A percentile compares a stretch with the other conserved stretches of the same genome.
Evolutionary conservation across 2,888 invertebrate species (phyloP).

Genomic region (Drosophila prostipennis): DNA sequence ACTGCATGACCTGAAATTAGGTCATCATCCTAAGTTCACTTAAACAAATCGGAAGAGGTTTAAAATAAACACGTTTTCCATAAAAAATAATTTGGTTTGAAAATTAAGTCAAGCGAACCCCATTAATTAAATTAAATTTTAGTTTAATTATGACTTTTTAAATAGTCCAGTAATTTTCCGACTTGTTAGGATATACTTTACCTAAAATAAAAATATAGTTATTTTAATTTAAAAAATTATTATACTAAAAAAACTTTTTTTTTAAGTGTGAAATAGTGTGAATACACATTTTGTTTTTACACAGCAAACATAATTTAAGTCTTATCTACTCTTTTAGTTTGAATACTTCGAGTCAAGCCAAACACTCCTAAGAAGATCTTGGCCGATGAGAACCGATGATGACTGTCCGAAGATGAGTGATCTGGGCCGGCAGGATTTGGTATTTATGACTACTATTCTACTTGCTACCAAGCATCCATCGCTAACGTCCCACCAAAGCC

Average conservation of each 20-base stretch:
- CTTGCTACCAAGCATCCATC: slow-evolving; percentile 70
- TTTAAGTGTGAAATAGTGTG: no score
- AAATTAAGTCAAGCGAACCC: no score
- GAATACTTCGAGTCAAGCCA: background rate
- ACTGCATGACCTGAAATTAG: slow-evolving; percentile 12
- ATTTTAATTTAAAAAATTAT: no score
- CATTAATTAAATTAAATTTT: no score
- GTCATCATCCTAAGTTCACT: slow-evolving; percentile 8
- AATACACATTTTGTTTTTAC: no score
- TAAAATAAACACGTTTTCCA: no score
- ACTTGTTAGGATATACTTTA: no score
- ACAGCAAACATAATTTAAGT: background rate
- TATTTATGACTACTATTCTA: slow-evolving; percentile 79
- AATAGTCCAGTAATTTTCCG: no score
- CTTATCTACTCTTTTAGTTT: slow-evolving; percentile 6
- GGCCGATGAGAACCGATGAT: background rate
- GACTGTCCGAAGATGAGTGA: slow-evolving; percentile 1
- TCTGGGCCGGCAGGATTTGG: slow-evolving; percentile 66
- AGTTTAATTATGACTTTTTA: no score
- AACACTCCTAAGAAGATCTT: background rate
- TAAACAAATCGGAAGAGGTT: background rate
- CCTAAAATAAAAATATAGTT: no score
- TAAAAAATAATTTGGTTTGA: no score
- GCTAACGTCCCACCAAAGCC: slow-evolving; percentile 62
- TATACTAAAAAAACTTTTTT: no score